These are phyloP conservation scores for Mormyrus hasselquistii DNA, from an alignment of 2,797 vertebrate genomes.

Conservation along the genomic window DNA sequence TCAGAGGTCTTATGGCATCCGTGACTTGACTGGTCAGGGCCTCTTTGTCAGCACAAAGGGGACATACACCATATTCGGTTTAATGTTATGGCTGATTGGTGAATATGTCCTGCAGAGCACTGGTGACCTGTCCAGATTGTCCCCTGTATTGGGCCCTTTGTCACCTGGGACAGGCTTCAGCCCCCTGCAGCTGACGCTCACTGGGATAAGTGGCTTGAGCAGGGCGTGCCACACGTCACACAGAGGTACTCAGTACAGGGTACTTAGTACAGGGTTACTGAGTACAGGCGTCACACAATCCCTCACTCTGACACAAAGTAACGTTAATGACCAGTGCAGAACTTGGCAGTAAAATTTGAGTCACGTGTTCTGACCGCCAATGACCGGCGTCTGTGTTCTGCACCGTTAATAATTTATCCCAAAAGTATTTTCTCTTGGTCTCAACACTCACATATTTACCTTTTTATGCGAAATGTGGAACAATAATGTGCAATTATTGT, in stretches of 20 bases:
- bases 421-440: not conserved
- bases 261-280: not conserved
- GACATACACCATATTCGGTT: not conserved
- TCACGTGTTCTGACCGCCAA: not conserved
- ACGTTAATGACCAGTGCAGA: not conserved
- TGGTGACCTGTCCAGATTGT: not conserved
- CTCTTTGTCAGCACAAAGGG: not conserved
- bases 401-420: not conserved
- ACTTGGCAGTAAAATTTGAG: not conserved
- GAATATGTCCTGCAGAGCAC: not conserved
- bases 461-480: not conserved
- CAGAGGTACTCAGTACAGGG: not conserved
- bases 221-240: not conserved
- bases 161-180: not conserved
- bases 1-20: not conserved
- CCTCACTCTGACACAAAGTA: not conserved
- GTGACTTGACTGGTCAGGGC: not conserved
- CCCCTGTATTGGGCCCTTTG: not conserved
- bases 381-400: not conserved
- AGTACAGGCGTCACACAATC: not conserved
- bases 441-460: not conserved
- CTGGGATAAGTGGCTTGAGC: not conserved
- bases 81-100: not conserved
- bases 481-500: not conserved
- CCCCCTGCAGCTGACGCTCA: not conserved